Evolutionary conservation across 2,797 vertebrate genomes (phyloP).

Genomic region (Tachyglossus aculeatus): DNA sequence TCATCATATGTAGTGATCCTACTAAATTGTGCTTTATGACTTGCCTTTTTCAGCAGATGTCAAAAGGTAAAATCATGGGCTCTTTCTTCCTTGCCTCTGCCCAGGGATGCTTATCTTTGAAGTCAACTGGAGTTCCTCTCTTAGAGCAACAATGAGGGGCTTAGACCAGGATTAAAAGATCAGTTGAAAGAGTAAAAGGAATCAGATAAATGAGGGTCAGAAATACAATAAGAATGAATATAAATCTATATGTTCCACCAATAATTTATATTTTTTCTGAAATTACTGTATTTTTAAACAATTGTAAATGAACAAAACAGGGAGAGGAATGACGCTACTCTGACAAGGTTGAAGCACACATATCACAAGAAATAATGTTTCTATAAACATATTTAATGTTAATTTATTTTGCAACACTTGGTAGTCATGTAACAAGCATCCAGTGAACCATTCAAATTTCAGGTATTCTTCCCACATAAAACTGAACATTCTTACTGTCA

Average conservation of each 20-base stretch:
- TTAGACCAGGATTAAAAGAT: not conserved
- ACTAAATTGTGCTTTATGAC: no score
- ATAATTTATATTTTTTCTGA: not conserved
- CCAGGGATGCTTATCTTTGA: not conserved
- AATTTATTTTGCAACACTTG: slow-evolving; percentile 36
- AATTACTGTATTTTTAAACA: not conserved
- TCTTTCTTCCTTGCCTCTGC: no score
- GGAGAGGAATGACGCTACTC: not conserved
- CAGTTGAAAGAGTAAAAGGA: not conserved
- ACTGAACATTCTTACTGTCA: slow-evolving; percentile 54
- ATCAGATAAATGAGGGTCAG: not conserved
- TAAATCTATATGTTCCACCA: not conserved
- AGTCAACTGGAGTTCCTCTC: not conserved
- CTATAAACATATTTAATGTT: slow-evolving; percentile 13
- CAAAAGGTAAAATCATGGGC: no score
- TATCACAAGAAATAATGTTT: not conserved
- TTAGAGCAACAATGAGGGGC: not conserved
- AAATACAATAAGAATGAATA: not conserved
- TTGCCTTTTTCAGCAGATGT: no score
- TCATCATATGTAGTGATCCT: no score
- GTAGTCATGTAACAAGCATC: slow-evolving; percentile 35
- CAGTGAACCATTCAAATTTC: slow-evolving; percentile 55
- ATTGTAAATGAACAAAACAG: not conserved
- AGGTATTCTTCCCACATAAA: slow-evolving; percentile 38
- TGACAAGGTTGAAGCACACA: not conserved